These are phyloP conservation scores for Paedocypris micromegethes DNA, from an alignment of 2,797 vertebrate species.

Conservation along the genomic window DNA sequence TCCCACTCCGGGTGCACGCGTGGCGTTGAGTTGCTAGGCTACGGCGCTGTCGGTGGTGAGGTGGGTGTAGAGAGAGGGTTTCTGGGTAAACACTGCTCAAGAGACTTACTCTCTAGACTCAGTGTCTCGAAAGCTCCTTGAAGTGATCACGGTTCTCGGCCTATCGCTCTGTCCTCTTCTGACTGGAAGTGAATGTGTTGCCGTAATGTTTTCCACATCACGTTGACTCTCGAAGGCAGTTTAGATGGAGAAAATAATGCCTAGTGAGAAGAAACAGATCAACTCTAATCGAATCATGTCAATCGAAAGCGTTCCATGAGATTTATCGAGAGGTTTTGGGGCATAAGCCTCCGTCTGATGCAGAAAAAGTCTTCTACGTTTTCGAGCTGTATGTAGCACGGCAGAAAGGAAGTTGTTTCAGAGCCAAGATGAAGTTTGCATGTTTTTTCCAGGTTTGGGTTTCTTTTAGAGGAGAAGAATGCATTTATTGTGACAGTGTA, in stretches of 20 bases:
- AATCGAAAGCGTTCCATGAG: too few relatives aligned
- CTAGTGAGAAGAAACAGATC: slow-evolving; percentile 24
- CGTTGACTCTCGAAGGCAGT: slow-evolving; percentile 23
- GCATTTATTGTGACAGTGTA: too few relatives aligned
- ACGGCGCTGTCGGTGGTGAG: slow-evolving; percentile 49
- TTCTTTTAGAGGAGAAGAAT: too few relatives aligned
- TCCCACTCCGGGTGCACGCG: slow-evolving; percentile 51
- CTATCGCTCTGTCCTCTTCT: slow-evolving; percentile 19
- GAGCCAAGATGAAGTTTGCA: too few relatives aligned
- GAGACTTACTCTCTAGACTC: slow-evolving; percentile 36
- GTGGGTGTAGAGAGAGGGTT: slow-evolving; percentile 55
- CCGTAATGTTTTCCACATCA: slow-evolving; percentile 13
- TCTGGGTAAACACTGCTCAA: slow-evolving; percentile 51
- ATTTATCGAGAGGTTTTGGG: too few relatives aligned
- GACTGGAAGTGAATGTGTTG: slow-evolving; percentile 25
- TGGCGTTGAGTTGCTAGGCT: slow-evolving; percentile 53
- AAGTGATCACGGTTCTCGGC: slow-evolving; percentile 20
- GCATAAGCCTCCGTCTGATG: too few relatives aligned
- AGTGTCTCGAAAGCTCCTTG: slow-evolving; percentile 27
- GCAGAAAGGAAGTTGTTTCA: too few relatives aligned
- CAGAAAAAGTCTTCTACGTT: too few relatives aligned
- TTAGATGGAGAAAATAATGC: slow-evolving; percentile 22
- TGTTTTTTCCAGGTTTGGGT: too few relatives aligned
- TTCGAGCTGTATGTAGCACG: too few relatives aligned
- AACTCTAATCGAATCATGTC: background rate